These are phyloP conservation scores for Drosophila sordidula DNA, from an alignment of 2,888 invertebrate genomes.

Conservation along the genomic window DNA sequence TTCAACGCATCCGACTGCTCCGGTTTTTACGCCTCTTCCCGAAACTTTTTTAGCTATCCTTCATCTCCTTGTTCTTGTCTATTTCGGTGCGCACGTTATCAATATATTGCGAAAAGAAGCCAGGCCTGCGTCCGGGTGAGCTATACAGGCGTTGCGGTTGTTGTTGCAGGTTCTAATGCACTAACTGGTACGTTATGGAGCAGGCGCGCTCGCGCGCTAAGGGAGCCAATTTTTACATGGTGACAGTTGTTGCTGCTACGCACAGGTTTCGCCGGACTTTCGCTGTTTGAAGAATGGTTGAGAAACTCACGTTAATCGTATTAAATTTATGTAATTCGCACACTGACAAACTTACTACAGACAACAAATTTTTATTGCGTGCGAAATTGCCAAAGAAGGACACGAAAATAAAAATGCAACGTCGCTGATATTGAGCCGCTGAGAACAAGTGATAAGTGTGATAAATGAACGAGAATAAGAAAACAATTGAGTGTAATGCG, in stretches of 20 bases:
- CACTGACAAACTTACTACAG: slow-evolving; percentile 9
- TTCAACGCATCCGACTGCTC: slow-evolving; percentile 98
- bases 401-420: too few relatives aligned
- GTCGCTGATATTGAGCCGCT: too few relatives aligned
- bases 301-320: slow-evolving; percentile 57
- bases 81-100: slow-evolving; percentile 97
- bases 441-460: too few relatives aligned
- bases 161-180: slow-evolving; percentile 69
- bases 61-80: slow-evolving; percentile 98
- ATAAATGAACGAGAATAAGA: too few relatives aligned
- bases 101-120: slow-evolving; percentile 94
- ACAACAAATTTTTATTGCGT: too few relatives aligned
- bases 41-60: slow-evolving; percentile 97
- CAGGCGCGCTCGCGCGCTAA: slow-evolving; percentile 71
- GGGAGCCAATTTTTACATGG: slow-evolving; percentile 80
- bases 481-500: too few relatives aligned
- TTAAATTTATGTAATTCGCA: slow-evolving; percentile 83
- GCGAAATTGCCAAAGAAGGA: too few relatives aligned
- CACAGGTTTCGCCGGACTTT: slow-evolving; percentile 47
- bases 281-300: slow-evolving; percentile 39
- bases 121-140: slow-evolving; percentile 86
- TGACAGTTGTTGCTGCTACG: slow-evolving; percentile 45
- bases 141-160: slow-evolving; percentile 81
- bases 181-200: slow-evolving; percentile 65
- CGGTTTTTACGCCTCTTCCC: slow-evolving; percentile 97